Base-by-base conservation (phyloP, 2,888 invertebrate species). In the Parnassius orleans region DNA sequence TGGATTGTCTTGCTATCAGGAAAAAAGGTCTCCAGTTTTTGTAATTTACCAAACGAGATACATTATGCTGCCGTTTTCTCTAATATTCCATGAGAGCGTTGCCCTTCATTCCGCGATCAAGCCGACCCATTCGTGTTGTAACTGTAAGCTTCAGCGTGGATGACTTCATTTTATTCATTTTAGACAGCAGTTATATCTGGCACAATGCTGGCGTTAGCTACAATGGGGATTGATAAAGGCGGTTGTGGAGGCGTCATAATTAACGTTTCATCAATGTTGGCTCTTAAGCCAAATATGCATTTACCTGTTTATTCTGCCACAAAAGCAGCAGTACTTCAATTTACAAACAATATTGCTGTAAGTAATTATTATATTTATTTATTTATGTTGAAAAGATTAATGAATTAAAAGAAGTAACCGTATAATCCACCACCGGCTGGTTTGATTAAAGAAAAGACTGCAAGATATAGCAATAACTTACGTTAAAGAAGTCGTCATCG, bases 361-460 rank as follows among this genome's bases (percentile, higher is more conserved):
- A 79, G 80, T 74, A 33, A 11, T 19, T 19, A 19, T 19, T 19
- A n/a, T n/a, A n/a, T 57, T 51, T 5, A 5, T 7, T 33, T 33
- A 33, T 33, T 33, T 33, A 2, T 19, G 19, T 19, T 19, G 19
- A 33, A 33, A 33, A 33, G 5, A 33, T 33, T 33, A 33, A 33
- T 33, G 5, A 33, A 33, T 33, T 33, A 33, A 7, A 33, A 33
- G 33, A 33, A 33, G 33, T 33, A 33, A 33, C 19, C 2, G 19
- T 19, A 19, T 19, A 88, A 90, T 60, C 80, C 84, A 11, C 78
- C 74, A 50, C 90, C 92, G 19, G 92, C 87, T 0, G 93, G 93
- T 78, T 74, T 92, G 51, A 92, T 93, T 51, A 86, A 76, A 62
- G 84, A 85, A 58, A 83, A 76, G 66, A 70, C 86, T 1, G 53